Base-by-base conservation (phyloP, 1,140 invertebrate species). In the Cotesia typhae region DNA sequence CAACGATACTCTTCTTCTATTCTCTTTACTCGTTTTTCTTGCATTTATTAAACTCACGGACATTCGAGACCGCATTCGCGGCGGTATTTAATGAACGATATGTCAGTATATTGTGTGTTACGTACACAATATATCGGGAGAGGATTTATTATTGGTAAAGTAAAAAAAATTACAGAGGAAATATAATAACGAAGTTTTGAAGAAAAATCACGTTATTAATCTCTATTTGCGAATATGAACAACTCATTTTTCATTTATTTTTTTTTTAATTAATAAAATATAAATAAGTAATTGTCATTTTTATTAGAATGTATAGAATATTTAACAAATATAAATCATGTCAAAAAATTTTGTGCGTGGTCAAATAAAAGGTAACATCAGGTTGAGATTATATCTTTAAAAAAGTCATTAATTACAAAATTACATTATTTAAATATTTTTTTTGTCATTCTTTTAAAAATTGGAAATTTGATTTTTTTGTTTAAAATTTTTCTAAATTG, bases 21-120 rank as follows among this genome's bases (percentile, higher is more conserved):
- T 59, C 55, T 59, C 7, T 59, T 20, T 59, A 20, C 57, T 59
- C 57, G 14, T 59, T 59, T 59, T 59, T 20, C 57, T 59, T 59
- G 57, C 57, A 59, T 59, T 59, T 20, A 59, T 59, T 59, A 59
- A 59, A 59, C 57, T 20, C 57, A 28, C 14, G 17, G 57, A 14
- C 17, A 59, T 59, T 59, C 17, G 57, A 59, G 57, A 59, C 57
- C 20, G 57, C 17, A 20, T 41, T 41, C 41, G 57, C 17, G 14
- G 17, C 20, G 4, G 57, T 59, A 17, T 59, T 59, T 59, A 59
- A 59, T 59, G 57, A 59, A 59, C 57, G 57, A 59, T 59, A 59
- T 59, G 57, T 59, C 57, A 59, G 57, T 59, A 41, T 41, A 41
- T 41, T 41, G 41, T 41, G 41, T 41, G 41, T 41, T 7, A 41